Conservation (phyloP, 2,888 invertebrate species). For the Phaonia tiefii region DNA sequence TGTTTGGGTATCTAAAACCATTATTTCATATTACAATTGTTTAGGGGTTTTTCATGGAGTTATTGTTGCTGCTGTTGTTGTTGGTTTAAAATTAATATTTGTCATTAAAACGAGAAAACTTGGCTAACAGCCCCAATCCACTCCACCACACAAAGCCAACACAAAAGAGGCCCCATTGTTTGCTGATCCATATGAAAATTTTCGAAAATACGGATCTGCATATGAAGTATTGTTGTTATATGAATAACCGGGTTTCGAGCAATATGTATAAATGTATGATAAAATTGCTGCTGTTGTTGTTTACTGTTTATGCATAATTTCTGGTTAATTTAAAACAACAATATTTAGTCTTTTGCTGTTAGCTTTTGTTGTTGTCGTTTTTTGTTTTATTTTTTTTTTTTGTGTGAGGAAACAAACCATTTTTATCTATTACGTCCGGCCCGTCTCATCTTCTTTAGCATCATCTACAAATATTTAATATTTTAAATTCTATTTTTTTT, state of each 20-base stretch:
- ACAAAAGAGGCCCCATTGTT: too few relatives aligned
- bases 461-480: background rate
- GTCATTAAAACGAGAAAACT: slow-evolving; percentile 61
- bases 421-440: slow-evolving; percentile 4
- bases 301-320: slow-evolving; percentile 78
- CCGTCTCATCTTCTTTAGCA: background rate
- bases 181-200: too few relatives aligned
- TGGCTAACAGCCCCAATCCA: background rate
- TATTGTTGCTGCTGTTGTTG: slow-evolving; percentile 24
- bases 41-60: slow-evolving; percentile 7
- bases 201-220: too few relatives aligned
- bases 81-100: slow-evolving; percentile 70
- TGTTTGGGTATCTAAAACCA: slow-evolving; percentile 18
- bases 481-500: too few relatives aligned
- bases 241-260: background rate
- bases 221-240: too few relatives aligned
- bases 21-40: slow-evolving; percentile 39
- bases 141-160: too few relatives aligned
- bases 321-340: slow-evolving; percentile 75
- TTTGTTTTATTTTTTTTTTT: too few relatives aligned
- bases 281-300: slow-evolving; percentile 53
- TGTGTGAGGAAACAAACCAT: background rate
- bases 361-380: background rate
- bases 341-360: background rate
- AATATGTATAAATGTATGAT: slow-evolving; percentile 8